A percentile compares a stretch with the other conserved stretches of the same genome.
Conservation (phyloP, 64 coral and sea anemone genomes). For the Hydrozoanthus tunicans region DNA sequence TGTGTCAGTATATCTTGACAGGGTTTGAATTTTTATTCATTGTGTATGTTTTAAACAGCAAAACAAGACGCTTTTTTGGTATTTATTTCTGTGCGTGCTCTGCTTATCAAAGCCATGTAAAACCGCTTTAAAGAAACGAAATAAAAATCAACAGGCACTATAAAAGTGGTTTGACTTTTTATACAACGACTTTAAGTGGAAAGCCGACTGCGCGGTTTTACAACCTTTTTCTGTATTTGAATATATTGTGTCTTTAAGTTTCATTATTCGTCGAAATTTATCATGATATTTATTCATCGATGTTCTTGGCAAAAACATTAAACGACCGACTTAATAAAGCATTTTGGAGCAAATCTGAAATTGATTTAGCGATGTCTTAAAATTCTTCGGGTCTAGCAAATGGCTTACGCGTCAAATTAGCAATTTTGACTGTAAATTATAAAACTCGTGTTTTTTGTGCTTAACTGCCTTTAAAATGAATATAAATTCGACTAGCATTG, state of each 20-base stretch:
- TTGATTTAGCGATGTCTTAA: slow-evolving; percentile 10
- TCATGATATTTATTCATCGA: not conserved
- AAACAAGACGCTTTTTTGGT: not conserved
- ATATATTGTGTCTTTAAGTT: too few species aligned
- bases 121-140: not conserved
- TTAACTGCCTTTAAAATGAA: slow-evolving; percentile 14
- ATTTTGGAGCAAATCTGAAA: not conserved
- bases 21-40: not conserved
- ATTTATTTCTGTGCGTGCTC: not conserved
- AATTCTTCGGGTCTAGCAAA: slow-evolving; percentile 13
- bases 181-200: too few species aligned
- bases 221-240: too few species aligned
- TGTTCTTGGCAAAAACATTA: not conserved
- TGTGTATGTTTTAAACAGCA: not conserved
- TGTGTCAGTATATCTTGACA: not conserved
- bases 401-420: not conserved
- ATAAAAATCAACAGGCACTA: not conserved
- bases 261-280: too few species aligned
- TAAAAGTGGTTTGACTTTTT: not conserved
- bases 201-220: too few species aligned
- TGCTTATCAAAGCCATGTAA: not conserved
- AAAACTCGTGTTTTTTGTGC: not conserved
- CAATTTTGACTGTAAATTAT: slow-evolving; percentile 39
- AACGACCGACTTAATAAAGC: not conserved
- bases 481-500: not conserved